Evolutionary conservation across 2,888 invertebrate species (phyloP).

Genomic region (Trichacis sp.): DNA sequence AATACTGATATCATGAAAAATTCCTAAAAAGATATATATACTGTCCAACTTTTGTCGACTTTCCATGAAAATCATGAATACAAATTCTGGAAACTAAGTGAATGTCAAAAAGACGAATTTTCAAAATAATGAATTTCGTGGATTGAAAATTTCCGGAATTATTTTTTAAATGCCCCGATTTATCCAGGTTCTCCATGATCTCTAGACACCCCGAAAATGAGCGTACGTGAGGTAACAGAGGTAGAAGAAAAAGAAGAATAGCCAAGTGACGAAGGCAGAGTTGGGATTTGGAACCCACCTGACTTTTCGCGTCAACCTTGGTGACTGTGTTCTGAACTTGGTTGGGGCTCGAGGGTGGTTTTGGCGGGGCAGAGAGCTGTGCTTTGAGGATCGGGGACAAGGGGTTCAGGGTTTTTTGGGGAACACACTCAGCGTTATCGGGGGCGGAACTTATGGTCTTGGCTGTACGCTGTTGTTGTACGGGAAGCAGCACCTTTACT

Average conservation of each 20-base stretch:
- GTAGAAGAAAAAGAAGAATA: slow-evolving; percentile 20
- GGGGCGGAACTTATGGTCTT: slow-evolving; percentile 61
- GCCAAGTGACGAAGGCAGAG: slow-evolving; percentile 53
- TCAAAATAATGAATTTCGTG: no score
- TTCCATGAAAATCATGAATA: no score
- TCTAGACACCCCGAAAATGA: no score
- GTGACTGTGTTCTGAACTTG: slow-evolving; percentile 71
- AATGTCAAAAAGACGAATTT: no score
- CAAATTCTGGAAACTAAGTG: no score
- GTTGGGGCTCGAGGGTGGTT: slow-evolving; percentile 68
- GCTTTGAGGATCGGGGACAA: slow-evolving; percentile 87
- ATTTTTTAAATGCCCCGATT: no score
- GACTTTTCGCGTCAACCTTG: slow-evolving; percentile 71
- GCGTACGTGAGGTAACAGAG: slow-evolving; percentile 26
- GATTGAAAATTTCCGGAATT: no score
- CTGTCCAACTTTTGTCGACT: no score
- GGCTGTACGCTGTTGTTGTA: slow-evolving; percentile 66
- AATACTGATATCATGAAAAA: no score
- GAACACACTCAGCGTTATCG: slow-evolving; percentile 60
- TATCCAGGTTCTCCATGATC: no score
- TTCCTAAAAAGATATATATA: no score
- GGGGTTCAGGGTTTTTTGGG: slow-evolving; percentile 71
- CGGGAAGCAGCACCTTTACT: slow-evolving; percentile 72
- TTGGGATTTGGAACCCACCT: slow-evolving; percentile 71
- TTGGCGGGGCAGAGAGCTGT: slow-evolving; percentile 81